Evolutionary conservation across 2,113 vertebrate species (phyloP), one percentile per base, ranked within the genome.

Genomic region (Antennarius striatus): DNA sequence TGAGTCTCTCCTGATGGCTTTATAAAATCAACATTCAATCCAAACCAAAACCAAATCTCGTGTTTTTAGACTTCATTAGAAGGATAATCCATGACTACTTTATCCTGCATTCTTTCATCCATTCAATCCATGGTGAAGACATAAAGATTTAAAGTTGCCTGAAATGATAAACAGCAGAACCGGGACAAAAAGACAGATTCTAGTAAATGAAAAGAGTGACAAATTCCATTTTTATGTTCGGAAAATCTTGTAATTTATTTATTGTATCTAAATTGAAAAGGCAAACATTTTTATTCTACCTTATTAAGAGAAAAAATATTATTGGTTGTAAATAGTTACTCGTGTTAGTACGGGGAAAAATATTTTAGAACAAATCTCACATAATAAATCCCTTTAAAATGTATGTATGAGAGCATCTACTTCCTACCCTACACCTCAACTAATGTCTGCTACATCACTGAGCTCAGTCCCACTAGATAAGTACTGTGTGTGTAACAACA

Each of bases 1-100:
- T 36, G 32, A 36, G 32, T 42, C 22, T 50, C 46, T 71, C 28
- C 28, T 65, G 63, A 71, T 58, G 64, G 73, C 61, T 63, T 48
- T n/a, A 54, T 70, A 10, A 22, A 1, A 22, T 22, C 22, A 22
- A 22, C 22, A 22, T 22, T 22, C 22, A 22, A 22, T 22, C 22
- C 22, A 22, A 22, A 22, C 22, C 22, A 22, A 22, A 22, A 22
- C 22, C 22, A 22, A 22, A 22, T 22, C 22, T 22, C 22, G 22
- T 22, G 22, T 22, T 22, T 22, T 22, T 22, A 22, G 22, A 22
- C 22, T 22, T 22, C 40, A 42, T 46, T 3, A 30, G 5, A 14
- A 28, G 12, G 12, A 58, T 5, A 8, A 32, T 28, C 28, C 14
- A 22, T 11, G 9, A 60, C 43, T 12, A 40, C 30, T 17, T 7